These are phyloP conservation scores for Trachemys scripta DNA, from an alignment of 2,113 vertebrate species.

Conservation along the genomic window DNA sequence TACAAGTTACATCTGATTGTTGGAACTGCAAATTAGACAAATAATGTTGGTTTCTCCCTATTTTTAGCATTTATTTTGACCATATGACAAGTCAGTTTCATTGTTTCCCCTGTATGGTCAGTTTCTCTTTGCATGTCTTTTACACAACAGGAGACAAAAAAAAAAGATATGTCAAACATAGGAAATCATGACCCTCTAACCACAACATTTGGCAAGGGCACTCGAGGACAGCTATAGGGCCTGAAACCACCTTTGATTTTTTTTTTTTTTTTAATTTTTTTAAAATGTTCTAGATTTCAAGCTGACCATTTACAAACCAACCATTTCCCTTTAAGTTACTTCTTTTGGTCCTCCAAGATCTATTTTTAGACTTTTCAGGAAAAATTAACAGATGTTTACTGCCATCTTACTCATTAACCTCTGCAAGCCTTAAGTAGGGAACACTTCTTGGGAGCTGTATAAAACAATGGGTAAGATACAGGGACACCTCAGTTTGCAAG, in stretches of 20 bases:
- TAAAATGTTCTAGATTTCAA: neutral
- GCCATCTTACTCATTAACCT: neutral
- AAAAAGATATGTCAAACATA: neutral
- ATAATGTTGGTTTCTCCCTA: neutral
- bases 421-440: neutral
- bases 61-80: neutral
- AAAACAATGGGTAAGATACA: rapidly evolving
- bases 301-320: neutral
- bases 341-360: neutral
- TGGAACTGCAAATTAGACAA: neutral
- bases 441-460: neutral
- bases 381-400: neutral
- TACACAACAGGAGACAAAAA: neutral
- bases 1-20: neutral
- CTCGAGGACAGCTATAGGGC: neutral
- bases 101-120: neutral
- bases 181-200: neutral
- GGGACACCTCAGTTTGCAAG: neutral
- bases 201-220: neutral
- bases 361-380: neutral
- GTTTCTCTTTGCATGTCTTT: neutral
- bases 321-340: neutral
- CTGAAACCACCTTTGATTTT: neutral
- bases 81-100: neutral
- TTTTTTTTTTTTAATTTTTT: neutral